Evolutionary conservation across 2,797 vertebrate species (phyloP).

Genomic region (Coilia nasus): DNA sequence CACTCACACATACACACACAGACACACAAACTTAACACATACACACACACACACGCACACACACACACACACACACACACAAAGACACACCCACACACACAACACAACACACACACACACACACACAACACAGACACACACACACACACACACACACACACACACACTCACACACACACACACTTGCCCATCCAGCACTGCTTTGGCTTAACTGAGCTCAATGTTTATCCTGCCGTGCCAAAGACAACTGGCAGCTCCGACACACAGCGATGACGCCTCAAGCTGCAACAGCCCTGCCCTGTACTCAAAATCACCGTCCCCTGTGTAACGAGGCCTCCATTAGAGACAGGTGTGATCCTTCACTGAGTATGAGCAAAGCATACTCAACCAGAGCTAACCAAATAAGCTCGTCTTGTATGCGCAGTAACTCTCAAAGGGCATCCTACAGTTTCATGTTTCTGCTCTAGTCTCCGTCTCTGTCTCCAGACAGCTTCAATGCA

Average conservation of each 20-base stretch:
- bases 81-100: not conserved
- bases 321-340: not conserved
- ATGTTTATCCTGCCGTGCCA: not conserved
- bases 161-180: not conserved
- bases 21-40: not conserved
- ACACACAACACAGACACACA: not conserved
- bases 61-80: not conserved
- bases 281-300: not conserved
- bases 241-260: not conserved
- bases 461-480: not conserved
- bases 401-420: not conserved
- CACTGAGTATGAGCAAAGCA: not conserved
- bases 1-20: not conserved
- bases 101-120: slow-evolving; percentile 15
- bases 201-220: not conserved
- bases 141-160: not conserved
- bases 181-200: not conserved
- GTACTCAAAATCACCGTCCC: not conserved
- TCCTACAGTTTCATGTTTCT: not conserved
- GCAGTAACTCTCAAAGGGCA: not conserved
- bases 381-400: not conserved
- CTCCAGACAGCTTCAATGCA: not conserved
- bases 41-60: not conserved
- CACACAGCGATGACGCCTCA: not conserved
- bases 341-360: not conserved